Percentiles rank a stretch among this genome's conserved stretches.
These are phyloP conservation scores for Lepidurus couesii DNA, from an alignment of 1,140 invertebrate genomes.

Conservation along the genomic window DNA sequence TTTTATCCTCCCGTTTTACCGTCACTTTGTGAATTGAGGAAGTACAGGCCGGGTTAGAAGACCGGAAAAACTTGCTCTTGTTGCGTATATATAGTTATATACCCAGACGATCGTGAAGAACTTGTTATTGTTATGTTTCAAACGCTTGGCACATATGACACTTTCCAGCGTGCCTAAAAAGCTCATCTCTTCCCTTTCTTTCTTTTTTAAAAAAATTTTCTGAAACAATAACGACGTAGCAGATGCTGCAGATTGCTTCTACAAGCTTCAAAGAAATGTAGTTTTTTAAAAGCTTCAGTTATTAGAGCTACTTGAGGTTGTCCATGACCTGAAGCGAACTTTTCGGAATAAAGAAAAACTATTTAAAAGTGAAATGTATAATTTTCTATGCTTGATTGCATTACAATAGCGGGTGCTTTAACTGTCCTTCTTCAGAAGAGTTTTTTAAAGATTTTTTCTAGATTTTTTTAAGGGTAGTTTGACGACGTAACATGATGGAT, in stretches of 20 bases:
- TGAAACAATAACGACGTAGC: not conserved
- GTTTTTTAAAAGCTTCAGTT: not conserved
- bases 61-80: conserved; percentile 9
- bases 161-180: not conserved
- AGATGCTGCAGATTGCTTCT: not conserved
- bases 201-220: not conserved
- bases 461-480: not conserved
- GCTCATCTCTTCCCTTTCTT: not conserved
- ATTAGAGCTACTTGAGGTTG: conserved; percentile 5
- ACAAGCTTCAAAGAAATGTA: not conserved
- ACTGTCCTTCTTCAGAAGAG: not conserved
- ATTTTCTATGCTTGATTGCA: not conserved
- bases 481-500: conserved; percentile 21
- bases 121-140: not conserved
- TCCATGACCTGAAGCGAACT: not conserved
- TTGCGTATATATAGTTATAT: not conserved
- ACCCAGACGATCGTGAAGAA: not conserved
- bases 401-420: not conserved
- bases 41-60: not conserved
- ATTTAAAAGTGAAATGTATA: not conserved
- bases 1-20: not conserved
- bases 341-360: not conserved
- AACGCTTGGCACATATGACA: not conserved
- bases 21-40: not conserved
- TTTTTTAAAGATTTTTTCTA: not conserved